Evolutionary conservation across 1,140 invertebrate genomes (phyloP), one percentile per base, ranked within the genome.

Genomic region (Drosophila burlai): DNA sequence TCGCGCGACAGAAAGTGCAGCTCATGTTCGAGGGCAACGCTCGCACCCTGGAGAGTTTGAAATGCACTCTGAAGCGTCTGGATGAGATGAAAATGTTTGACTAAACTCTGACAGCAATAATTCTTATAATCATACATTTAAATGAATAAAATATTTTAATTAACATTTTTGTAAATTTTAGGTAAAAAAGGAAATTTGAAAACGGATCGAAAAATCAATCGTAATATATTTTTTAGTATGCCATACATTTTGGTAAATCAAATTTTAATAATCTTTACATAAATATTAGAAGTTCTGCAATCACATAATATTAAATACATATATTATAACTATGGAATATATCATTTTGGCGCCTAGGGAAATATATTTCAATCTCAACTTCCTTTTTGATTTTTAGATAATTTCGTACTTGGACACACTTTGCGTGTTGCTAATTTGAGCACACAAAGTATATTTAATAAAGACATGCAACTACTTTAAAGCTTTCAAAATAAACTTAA

Each of bases 31-130:
- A 82, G 15, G 87, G 83, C 18, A 92, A 92, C 45, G 29, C 67
- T 34, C 78, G 91, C 8, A 91, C 90, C 2, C 68, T 92, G 46
- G 90, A 92, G 43, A 83, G 79, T 26, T 58, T 92, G 16, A 91
- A 91, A 29, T 91, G 67, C 58, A 77, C 74, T 0, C 52, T 92
- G 10, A 76, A 85, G 57, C 89, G 91, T n/a, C 50, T 89, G 38
- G 91, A 92, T 68, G 89, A 92, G 31, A 63, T 92, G 59, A 80
- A 82, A 15, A 16, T 92, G 4, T 90, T 92, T 29, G 91, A 92
- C 60, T 91, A 43, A 83, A 49, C 16, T 18, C 18, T 11, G 11
- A 16, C 15, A 38, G 4, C 7, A 16, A 29, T 1, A 55, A 16
- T 10, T 1, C 4, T 3, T 10, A 38, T 10, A 24, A 34, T 52